A percentile compares a stretch with the other conserved stretches of the same genome.
phyloP scores from a whole-genome alignment of 1,140 invertebrate genomes.

The Stenopsyche tienmushanensis region DNA sequence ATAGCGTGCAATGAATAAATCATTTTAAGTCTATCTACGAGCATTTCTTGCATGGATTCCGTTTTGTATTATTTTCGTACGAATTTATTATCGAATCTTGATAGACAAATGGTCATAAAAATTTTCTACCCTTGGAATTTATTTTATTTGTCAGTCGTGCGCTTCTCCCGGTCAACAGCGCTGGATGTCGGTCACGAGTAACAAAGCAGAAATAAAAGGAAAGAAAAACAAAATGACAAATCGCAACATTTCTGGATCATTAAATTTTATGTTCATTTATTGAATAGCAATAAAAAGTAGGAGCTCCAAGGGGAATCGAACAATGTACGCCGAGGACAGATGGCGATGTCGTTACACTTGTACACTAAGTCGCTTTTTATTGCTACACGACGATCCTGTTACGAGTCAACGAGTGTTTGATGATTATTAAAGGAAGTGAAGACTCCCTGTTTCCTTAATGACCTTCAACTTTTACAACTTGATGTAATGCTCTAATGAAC shows the following conservation, averaged over 20 bases:
- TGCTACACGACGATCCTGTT: too few species aligned
- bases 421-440: conserved; percentile 10
- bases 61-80: too few species aligned
- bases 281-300: conserved; percentile 39
- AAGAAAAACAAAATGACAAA: conserved; percentile 39
- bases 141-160: too few species aligned
- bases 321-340: conserved; percentile 12
- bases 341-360: conserved; percentile 20
- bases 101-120: too few species aligned
- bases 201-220: conserved; percentile 34
- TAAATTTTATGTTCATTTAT: conserved; percentile 42
- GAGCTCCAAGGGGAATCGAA: background rate
- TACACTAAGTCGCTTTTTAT: conserved; percentile 22
- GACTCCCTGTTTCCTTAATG: background rate
- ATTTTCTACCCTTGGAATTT: too few species aligned
- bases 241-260: conserved; percentile 39
- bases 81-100: too few species aligned
- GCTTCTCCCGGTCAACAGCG: background rate
- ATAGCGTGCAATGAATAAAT: too few species aligned
- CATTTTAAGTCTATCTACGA: too few species aligned
- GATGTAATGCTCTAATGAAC: too few species aligned
- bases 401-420: conserved; percentile 15
- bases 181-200: background rate
- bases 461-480: too few species aligned
- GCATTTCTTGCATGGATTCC: too few species aligned